phyloP scores from a whole-genome alignment of 2,888 invertebrate genomes.

The Cryptus armator region DNA sequence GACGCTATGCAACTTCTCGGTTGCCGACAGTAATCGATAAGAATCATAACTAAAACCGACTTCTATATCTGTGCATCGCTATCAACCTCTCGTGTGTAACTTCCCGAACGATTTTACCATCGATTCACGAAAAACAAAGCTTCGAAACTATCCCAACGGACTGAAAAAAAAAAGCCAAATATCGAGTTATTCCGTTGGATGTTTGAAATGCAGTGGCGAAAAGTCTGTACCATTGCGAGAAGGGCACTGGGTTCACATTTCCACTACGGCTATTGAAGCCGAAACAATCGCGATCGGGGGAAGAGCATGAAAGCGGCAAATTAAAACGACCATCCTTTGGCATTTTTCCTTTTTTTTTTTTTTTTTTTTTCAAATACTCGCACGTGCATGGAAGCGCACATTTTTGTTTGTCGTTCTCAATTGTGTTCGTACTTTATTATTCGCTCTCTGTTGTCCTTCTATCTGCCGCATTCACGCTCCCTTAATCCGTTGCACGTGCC shows the following conservation, averaged over 20 bases:
- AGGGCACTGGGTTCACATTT: background rate
- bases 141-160: background rate
- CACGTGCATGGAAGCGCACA: background rate
- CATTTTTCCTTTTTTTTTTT: too few relatives aligned
- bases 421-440: background rate
- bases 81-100: background rate
- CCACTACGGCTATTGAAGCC: background rate
- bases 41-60: slow-evolving; percentile 15
- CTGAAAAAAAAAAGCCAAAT: background rate
- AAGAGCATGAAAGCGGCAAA: background rate
- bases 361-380: too few relatives aligned
- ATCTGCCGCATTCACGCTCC: background rate
- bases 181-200: too few relatives aligned
- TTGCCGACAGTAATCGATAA: slow-evolving; percentile 23
- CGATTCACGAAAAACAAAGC: background rate
- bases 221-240: too few relatives aligned
- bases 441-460: background rate
- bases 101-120: background rate
- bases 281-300: background rate
- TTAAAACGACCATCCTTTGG: background rate
- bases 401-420: background rate
- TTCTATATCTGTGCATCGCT: background rate
- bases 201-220: too few relatives aligned
- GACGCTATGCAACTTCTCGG: slow-evolving; percentile 29
- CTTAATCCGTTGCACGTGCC: too few relatives aligned